A percentile compares a stretch with the other conserved stretches of the same genome.
Conservation (phyloP, 2,113 vertebrate species). For the Diadophis punctatus region DNA sequence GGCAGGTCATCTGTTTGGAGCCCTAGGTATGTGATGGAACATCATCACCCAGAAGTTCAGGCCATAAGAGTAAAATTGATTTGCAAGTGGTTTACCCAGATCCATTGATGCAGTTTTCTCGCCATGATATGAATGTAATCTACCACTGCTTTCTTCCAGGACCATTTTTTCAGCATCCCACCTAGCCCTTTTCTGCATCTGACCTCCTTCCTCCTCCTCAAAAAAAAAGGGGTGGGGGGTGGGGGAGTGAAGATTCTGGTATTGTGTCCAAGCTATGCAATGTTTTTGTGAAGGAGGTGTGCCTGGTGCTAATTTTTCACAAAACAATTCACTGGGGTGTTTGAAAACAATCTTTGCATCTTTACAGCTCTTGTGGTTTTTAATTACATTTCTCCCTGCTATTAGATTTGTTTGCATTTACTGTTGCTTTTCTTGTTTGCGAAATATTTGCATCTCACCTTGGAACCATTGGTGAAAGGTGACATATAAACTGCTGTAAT, state of each 20-base stretch:
- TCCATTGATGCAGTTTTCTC: background rate
- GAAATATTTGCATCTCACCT: background rate
- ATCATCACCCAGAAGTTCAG: background rate
- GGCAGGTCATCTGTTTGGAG: background rate
- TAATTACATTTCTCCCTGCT: background rate
- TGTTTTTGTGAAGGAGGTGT: background rate
- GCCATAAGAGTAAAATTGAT: background rate
- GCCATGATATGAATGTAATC: background rate
- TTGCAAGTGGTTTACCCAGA: background rate
- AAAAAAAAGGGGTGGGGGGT: too few species aligned
- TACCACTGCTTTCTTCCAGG: background rate
- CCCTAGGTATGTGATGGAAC: background rate
- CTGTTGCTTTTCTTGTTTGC: background rate
- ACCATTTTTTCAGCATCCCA: background rate
- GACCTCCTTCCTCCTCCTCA: background rate
- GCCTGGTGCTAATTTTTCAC: background rate
- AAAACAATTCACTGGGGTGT: background rate
- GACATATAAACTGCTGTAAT: background rate
- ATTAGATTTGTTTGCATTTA: background rate
- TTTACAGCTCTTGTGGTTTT: background rate
- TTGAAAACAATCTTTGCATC: background rate
- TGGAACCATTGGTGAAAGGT: background rate
- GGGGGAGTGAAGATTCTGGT: background rate
- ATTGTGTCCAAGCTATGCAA: background rate
- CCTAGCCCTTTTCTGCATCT: background rate